phyloP scores from a whole-genome alignment of 2,113 vertebrate genomes.

The Odontophorus gujanensis region DNA sequence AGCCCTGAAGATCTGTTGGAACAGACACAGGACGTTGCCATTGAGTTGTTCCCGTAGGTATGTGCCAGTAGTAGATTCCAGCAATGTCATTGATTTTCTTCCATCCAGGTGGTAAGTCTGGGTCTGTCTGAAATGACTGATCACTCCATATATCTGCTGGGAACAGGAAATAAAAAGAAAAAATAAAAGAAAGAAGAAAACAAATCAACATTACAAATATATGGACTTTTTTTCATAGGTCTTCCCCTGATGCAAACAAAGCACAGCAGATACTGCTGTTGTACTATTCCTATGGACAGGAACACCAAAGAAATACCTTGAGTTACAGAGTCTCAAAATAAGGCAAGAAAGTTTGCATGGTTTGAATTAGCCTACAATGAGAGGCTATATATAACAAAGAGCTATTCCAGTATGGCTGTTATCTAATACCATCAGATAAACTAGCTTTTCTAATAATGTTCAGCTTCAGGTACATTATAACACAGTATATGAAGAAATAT shows the following conservation, averaged over 20 bases:
- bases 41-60: slow-evolving; percentile 92
- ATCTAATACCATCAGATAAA: neutral
- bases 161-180: neutral
- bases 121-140: slow-evolving; percentile 93
- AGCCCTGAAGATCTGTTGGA: slow-evolving; percentile 77
- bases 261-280: neutral
- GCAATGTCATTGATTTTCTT: slow-evolving; percentile 90
- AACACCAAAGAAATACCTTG: neutral
- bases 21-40: slow-evolving; percentile 87
- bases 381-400: neutral
- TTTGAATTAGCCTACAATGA: neutral
- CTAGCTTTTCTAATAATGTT: neutral
- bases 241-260: neutral
- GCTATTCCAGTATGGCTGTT: neutral
- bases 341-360: neutral
- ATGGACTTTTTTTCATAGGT: neutral
- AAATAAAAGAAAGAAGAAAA: neutral
- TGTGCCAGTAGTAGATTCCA: slow-evolving; percentile 95
- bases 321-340: neutral
- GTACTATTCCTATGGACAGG: neutral
- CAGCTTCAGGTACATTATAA: neutral
- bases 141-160: slow-evolving; percentile 91
- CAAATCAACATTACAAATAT: neutral
- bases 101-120: slow-evolving; percentile 94
- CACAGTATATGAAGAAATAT: neutral